These are phyloP conservation scores for Drosophila auraria DNA, from an alignment of 1,140 invertebrate genomes.

Conservation along the genomic window DNA sequence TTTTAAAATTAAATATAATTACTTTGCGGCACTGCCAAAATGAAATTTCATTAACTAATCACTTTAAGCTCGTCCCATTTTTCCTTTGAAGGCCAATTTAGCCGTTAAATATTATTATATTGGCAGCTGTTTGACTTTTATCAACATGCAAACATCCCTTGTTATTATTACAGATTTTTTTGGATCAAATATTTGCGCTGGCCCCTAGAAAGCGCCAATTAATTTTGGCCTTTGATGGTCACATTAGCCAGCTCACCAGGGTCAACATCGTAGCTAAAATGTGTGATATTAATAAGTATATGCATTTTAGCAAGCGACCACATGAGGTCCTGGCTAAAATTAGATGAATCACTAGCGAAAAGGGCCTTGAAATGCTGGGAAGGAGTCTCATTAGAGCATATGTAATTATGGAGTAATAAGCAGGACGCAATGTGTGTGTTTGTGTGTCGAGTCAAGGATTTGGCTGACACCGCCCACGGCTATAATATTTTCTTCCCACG, in stretches of 20 bases:
- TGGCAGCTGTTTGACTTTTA: constrained; percentile 41
- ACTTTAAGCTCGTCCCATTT: background rate
- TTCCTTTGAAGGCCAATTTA: constrained; percentile 11
- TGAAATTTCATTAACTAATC: background rate
- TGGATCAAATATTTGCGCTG: constrained; percentile 44
- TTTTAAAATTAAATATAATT: background rate
- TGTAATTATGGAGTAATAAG: constrained; percentile 51
- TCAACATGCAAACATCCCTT: constrained; percentile 44
- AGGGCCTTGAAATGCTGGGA: constrained; percentile 17
- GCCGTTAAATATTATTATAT: constrained; percentile 21
- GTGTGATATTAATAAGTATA: constrained; percentile 41
- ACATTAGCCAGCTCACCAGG: constrained; percentile 53
- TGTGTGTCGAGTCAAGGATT: constrained; percentile 27
- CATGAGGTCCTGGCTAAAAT: constrained; percentile 68
- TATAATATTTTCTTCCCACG: constrained; percentile 26
- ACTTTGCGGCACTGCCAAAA: background rate
- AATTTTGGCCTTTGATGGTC: constrained; percentile 70
- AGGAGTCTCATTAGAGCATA: constrained; percentile 51
- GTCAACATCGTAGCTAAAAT: constrained; percentile 43
- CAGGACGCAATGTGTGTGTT: constrained; percentile 18
- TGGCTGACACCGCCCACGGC: constrained; percentile 11
- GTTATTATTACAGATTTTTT: constrained; percentile 13
- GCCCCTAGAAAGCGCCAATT: constrained; percentile 65
- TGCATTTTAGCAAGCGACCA: constrained; percentile 24
- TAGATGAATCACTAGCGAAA: constrained; percentile 42